phyloP scores from a whole-genome alignment of 2,113 vertebrate species.

The Neoarius graeffei region DNA sequence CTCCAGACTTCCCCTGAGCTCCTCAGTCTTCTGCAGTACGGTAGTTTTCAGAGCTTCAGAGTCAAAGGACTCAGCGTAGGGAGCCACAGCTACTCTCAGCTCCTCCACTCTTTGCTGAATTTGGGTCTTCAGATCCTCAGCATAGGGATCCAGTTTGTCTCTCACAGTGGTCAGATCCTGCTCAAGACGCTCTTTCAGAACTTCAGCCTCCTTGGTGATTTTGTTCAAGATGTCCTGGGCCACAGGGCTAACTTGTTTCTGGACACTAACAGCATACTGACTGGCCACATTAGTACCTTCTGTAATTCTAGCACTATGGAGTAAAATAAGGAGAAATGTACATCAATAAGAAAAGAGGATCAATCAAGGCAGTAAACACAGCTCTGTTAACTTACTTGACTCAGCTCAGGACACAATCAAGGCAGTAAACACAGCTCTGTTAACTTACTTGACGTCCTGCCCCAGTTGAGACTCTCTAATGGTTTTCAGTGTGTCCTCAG shows the following conservation, averaged over 20 bases:
- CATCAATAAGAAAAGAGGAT: neutral
- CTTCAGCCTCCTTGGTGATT: conserved; percentile 63
- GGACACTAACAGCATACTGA: conserved; percentile 61
- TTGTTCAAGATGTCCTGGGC: conserved; percentile 62
- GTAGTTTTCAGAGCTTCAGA: conserved; percentile 54
- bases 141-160: too few species aligned
- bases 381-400: too few species aligned
- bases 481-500: conserved; percentile 58
- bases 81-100: conserved; percentile 65
- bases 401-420: neutral
- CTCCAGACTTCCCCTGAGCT: conserved; percentile 64
- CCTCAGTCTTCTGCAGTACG: conserved; percentile 59
- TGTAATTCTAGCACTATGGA: conserved; percentile 56
- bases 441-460: conserved; percentile 70
- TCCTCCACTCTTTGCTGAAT: conserved; percentile 78
- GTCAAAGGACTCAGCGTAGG: conserved; percentile 59
- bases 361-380: too few species aligned
- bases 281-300: conserved; percentile 58
- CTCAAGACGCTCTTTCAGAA: conserved; percentile 64
- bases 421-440: neutral
- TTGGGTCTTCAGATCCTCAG: conserved; percentile 66
- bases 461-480: conserved; percentile 61
- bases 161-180: conserved; percentile 67
- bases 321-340: neutral
- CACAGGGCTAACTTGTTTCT: conserved; percentile 58